phyloP scores from a whole-genome alignment of 1,140 invertebrate genomes.

The Drosophila setifemur region DNA sequence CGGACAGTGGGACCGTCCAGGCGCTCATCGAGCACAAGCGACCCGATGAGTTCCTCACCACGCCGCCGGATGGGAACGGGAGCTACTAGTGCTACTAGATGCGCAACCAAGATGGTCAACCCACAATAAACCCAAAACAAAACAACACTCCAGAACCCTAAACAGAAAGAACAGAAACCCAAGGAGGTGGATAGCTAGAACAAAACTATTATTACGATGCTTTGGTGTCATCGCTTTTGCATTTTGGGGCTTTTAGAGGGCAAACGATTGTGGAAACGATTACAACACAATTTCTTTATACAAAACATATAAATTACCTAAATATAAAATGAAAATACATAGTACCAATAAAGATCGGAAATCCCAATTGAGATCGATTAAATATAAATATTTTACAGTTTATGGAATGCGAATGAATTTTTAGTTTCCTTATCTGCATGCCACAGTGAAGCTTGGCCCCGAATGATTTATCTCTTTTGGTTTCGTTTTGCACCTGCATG shows the following conservation, averaged over 20 bases:
- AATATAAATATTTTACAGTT: background rate
- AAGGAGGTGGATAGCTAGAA: slow-evolving; percentile 11
- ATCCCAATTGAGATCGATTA: slow-evolving; percentile 27
- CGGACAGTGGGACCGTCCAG: slow-evolving; percentile 94
- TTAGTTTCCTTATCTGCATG: slow-evolving; percentile 27
- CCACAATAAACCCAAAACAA: slow-evolving; percentile 1
- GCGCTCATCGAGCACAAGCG: slow-evolving; percentile 96
- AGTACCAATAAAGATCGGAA: slow-evolving; percentile 51
- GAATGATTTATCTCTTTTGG: slow-evolving; percentile 1
- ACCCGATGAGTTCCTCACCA: slow-evolving; percentile 91
- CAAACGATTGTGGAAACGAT: slow-evolving; percentile 5
- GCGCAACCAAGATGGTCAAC: background rate
- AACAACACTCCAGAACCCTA: slow-evolving; percentile 18
- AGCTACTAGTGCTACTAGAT: background rate
- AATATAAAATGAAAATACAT: slow-evolving; percentile 33
- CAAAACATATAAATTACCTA: slow-evolving; percentile 33
- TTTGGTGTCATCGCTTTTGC: slow-evolving; percentile 12
- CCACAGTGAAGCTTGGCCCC: slow-evolving; percentile 1
- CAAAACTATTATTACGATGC: slow-evolving; percentile 9
- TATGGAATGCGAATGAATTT: slow-evolving; percentile 9
- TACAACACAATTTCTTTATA: slow-evolving; percentile 29
- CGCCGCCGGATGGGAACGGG: slow-evolving; percentile 87
- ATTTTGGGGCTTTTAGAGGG: slow-evolving; percentile 20
- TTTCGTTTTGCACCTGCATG: slow-evolving; percentile 19
- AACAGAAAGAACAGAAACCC: slow-evolving; percentile 7